Evolutionary conservation across 1,140 invertebrate species (phyloP), one percentile per base, ranked within the genome.

Genomic region (Hyposmocoma kahamanoa): DNA sequence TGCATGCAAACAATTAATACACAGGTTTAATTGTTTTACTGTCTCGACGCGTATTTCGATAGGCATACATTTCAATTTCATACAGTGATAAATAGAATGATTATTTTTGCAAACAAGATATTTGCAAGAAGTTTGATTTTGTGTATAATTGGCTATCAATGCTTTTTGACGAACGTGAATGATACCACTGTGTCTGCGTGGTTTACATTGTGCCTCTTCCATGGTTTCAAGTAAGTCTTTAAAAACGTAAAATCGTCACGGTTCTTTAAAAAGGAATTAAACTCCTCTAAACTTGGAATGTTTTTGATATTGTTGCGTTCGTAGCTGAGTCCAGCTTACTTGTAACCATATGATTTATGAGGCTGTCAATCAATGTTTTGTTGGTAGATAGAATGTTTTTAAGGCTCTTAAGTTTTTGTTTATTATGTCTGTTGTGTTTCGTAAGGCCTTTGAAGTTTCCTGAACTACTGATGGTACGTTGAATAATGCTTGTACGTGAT

Each of bases 351-450:
- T 47, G 22, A n/a, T 38, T 38, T 5, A 38, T 38, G 2, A 47
- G 11, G 4, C 22, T 24, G 17, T 47, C 45, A n/a, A n/a, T 34
- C 45, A 47, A n/a, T 47, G 45, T 5, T 36, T 22, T 21, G 22
- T 39, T 20, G 45, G 32, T 11, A 38, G n/a, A 8, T 22, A 15
- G 8, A 47, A 21, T 13, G 30, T 38, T 19, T 36, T 24, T 3
- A 47, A 17, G 15, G 45, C 32, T 38, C 34, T 36, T 2, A 47
- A 21, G 10, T 47, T 47, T 47, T n/a, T n/a, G n/a, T n/a, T n/a
- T n/a, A n/a, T n/a, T n/a, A n/a, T n/a, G n/a, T n/a, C n/a, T n/a
- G n/a, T n/a, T n/a, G n/a, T n/a, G n/a, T n/a, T n/a, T n/a, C n/a
- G n/a, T n/a, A n/a, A n/a, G n/a, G n/a, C n/a, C n/a, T n/a, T n/a